Evolutionary conservation across 2,113 vertebrate genomes (phyloP).

Genomic region (Charina bottae): DNA sequence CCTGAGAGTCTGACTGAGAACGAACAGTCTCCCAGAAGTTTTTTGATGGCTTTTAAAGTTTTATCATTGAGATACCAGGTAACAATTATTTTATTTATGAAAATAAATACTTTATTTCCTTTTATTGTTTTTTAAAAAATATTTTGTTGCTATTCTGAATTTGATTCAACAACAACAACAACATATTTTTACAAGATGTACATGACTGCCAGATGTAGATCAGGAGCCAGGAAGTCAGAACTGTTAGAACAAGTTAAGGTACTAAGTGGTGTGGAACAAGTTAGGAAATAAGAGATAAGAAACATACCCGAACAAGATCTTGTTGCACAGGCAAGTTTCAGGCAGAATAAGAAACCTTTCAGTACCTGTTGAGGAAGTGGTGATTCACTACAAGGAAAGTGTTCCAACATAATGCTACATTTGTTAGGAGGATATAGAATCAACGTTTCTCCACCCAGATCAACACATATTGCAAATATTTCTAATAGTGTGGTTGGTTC

Average conservation of each 20-base stretch:
- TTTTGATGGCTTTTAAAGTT: not conserved
- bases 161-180: not conserved
- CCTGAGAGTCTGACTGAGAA: too few species aligned
- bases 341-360: not conserved
- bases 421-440: not conserved
- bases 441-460: not conserved
- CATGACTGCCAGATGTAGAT: not conserved
- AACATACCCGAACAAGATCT: not conserved
- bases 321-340: not conserved
- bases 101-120: not conserved
- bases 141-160: not conserved
- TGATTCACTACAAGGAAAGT: not conserved
- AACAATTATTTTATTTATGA: not conserved
- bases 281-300: not conserved
- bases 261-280: not conserved
- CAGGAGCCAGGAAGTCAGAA: not conserved
- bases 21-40: not conserved
- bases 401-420: not conserved
- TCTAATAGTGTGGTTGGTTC: not conserved
- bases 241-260: not conserved
- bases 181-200: not conserved
- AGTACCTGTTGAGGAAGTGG: not conserved
- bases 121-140: not conserved
- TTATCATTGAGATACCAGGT: not conserved
- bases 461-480: not conserved